phyloP scores from a whole-genome alignment of 2,797 vertebrate species.

The Anabacerthia variegaticeps region DNA sequence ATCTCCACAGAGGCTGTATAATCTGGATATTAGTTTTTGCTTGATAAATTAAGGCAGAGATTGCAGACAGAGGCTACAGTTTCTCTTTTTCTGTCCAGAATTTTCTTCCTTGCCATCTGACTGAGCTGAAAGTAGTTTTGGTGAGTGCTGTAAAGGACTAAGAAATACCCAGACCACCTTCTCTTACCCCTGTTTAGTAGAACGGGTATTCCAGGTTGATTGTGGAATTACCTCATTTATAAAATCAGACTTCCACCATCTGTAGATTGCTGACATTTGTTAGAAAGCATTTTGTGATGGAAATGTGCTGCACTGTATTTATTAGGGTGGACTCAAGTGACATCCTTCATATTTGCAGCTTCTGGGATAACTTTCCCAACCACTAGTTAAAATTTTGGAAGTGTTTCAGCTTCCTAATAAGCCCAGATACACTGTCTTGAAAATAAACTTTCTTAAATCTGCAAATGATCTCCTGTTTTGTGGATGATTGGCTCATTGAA shows the following conservation, averaged over 20 bases:
- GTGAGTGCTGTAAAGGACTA: neutral
- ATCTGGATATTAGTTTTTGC: neutral
- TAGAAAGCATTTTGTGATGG: neutral
- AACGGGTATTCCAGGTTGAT: neutral
- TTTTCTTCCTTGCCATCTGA: neutral
- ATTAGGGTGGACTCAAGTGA: neutral
- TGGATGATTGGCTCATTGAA: neutral
- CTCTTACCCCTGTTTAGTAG: neutral
- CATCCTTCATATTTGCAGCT: neutral
- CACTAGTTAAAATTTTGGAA: neutral
- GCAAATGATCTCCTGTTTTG: neutral
- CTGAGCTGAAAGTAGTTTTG: neutral
- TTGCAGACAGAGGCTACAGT: neutral
- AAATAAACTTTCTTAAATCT: conserved; percentile 17
- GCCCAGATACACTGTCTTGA: neutral
- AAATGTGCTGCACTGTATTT: neutral
- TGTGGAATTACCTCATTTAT: neutral
- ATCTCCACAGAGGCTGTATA: neutral
- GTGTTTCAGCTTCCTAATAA: conserved; percentile 9
- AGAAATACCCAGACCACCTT: neutral
- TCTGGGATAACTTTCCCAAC: neutral
- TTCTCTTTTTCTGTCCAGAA: neutral
- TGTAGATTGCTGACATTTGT: neutral
- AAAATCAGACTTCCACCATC: neutral
- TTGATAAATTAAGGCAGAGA: neutral